Evolutionary conservation across 2,888 invertebrate genomes (phyloP), one percentile per base, ranked within the genome.

Genomic region (Gymnoscelis rufifasciata): DNA sequence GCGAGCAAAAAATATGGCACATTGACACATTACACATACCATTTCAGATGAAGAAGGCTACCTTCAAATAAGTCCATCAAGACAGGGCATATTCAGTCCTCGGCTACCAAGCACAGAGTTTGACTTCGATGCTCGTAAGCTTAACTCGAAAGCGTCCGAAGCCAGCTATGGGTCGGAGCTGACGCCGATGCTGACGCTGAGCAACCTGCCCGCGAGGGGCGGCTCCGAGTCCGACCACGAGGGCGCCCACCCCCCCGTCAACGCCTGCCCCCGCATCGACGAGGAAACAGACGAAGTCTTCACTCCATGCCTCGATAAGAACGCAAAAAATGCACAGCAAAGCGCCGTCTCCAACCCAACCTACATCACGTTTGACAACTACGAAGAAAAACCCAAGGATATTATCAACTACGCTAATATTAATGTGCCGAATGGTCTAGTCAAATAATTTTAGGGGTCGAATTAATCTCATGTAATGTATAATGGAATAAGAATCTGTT

Each of bases 21-120:
- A 3, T 19, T 19, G 3, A 19, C 5, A 19, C 2, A 5, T 19
- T 19, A 19, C 5, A n/a, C 19, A 11, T 43, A 8, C 41, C 23
- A 51, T 83, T 81, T 43, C 80, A 76, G 80, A 86, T 52, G 82
- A 82, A 35, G 87, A 89, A 45, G 91, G 91, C 12, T 92, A 93
- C 65, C 76, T 92, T 43, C 89, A 90, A 65, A 92, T 92, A 92
- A 91, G 89, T 59, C 88, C 91, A 0, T 68, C 77, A 1, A 62
- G 66, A 38, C 73, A 67, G 36, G 76, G 69, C 23, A 86, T 90
- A 62, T 91, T 91, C 71, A 91, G 91, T 66, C 91, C 92, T 1
- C 80, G 90, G 48, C 57, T 72, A 1, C 68, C 69, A 1, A 72
- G 72, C 3, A 75, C 78, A 2, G 82, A 86, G 50, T 91, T 91